phyloP scores from a whole-genome alignment of 2,888 invertebrate genomes.

The Ctena decussata region DNA sequence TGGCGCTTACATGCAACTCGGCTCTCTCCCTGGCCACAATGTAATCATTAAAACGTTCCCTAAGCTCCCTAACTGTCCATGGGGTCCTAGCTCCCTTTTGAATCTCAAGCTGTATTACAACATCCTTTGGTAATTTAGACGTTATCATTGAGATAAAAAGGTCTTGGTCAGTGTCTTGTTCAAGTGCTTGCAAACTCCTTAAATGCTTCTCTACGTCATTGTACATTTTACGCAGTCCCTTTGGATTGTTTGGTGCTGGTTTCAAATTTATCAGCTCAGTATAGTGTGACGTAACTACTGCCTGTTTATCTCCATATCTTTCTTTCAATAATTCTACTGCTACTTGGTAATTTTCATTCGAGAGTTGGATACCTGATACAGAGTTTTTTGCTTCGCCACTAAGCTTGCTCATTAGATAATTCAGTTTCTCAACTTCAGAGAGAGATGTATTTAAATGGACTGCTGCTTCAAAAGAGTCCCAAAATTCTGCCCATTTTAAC shows the following conservation, averaged over 20 bases:
- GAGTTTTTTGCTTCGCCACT: neutral
- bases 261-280: conserved; percentile 28
- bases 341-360: neutral
- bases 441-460: neutral
- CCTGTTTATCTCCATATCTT: conserved; percentile 24
- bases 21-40: neutral
- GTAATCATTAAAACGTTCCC: neutral
- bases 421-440: neutral
- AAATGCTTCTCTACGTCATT: conserved; percentile 21
- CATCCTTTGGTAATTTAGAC: neutral
- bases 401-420: neutral
- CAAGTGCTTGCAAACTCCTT: conserved; percentile 18
- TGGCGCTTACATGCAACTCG: neutral
- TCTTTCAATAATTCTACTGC: too few relatives aligned
- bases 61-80: neutral
- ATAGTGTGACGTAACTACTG: conserved; percentile 25
- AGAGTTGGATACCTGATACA: neutral
- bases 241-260: too few relatives aligned
- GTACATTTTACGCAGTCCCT: conserved; percentile 1
- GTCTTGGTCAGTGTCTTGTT: conserved; percentile 9
- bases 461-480: neutral
- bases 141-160: conserved; percentile 11
- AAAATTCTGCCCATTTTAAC: neutral
- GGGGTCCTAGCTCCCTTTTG: conserved; percentile 1
- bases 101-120: neutral